These are phyloP conservation scores for Brachyrhaphis roseni DNA, from an alignment of 2,797 vertebrate species.

Conservation along the genomic window DNA sequence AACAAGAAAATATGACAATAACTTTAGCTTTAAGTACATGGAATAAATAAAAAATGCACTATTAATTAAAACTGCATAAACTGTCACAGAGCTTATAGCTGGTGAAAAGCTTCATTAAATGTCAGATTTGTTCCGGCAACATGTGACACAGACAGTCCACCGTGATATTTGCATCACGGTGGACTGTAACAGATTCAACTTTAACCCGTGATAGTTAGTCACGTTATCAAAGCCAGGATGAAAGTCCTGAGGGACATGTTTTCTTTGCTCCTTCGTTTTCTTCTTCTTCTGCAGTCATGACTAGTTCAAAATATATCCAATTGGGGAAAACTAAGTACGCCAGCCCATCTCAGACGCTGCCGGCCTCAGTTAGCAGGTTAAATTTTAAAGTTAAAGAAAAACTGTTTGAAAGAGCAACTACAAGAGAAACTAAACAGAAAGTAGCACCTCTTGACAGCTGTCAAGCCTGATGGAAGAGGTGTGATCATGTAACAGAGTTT, in stretches of 20 bases:
- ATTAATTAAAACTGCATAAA: not conserved
- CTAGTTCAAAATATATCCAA: not conserved
- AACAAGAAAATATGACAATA: not conserved
- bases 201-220: not conserved
- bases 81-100: constrained; percentile 1
- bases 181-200: constrained; percentile 24
- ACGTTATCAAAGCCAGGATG: not conserved
- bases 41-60: not conserved
- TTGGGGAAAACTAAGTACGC: not conserved
- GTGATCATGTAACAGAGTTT: too few relatives aligned
- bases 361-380: not conserved
- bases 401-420: not conserved
- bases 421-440: not conserved
- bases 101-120: constrained; percentile 30
- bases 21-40: not conserved
- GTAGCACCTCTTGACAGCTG: not conserved
- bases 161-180: constrained; percentile 16
- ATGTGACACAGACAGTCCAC: constrained; percentile 32
- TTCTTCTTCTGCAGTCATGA: not conserved
- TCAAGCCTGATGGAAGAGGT: not conserved
- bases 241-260: not conserved
- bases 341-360: not conserved
- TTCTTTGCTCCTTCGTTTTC: not conserved
- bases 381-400: not conserved
- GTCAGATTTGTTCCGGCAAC: constrained; percentile 26